Conservation (phyloP, 2,797 vertebrate species). For the Characodon lateralis region DNA sequence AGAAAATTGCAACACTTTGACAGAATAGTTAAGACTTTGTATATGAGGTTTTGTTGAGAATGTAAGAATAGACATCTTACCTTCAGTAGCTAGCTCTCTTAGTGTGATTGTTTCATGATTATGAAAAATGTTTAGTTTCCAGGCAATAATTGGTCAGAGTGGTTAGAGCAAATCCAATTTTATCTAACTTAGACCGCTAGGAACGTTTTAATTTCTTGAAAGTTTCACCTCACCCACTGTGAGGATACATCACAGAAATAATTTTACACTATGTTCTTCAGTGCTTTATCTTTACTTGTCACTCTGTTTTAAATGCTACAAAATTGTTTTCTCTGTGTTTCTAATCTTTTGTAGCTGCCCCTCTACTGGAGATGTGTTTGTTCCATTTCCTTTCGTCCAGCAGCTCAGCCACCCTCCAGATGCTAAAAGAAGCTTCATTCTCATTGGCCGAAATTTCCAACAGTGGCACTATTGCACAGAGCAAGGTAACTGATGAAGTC, state of each 20-base stretch:
- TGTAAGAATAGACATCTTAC: too few species aligned
- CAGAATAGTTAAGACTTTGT: too few species aligned
- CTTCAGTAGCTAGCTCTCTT: background rate
- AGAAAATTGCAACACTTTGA: too few species aligned
- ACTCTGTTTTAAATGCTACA: background rate
- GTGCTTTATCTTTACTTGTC: background rate
- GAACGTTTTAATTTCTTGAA: background rate
- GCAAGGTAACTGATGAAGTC: slow-evolving; percentile 80
- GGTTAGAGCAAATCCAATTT: background rate
- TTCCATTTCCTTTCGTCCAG: slow-evolving; percentile 81
- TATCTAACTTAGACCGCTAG: background rate
- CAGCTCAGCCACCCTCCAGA: slow-evolving; percentile 79
- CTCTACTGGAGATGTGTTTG: slow-evolving; percentile 72
- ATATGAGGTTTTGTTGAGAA: too few species aligned
- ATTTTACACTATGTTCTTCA: background rate
- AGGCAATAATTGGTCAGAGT: too few species aligned
- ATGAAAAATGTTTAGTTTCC: too few species aligned
- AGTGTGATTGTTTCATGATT: too few species aligned
- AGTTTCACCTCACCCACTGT: background rate
- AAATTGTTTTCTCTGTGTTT: background rate
- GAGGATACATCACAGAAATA: background rate
- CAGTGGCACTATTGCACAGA: slow-evolving; percentile 95
- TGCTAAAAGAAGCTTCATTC: slow-evolving; percentile 83
- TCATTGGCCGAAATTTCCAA: slow-evolving; percentile 92
- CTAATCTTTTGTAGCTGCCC: slow-evolving; percentile 67